Evolutionary conservation across 1,140 invertebrate genomes (phyloP).

Genomic region (Lepidurus couesii): DNA sequence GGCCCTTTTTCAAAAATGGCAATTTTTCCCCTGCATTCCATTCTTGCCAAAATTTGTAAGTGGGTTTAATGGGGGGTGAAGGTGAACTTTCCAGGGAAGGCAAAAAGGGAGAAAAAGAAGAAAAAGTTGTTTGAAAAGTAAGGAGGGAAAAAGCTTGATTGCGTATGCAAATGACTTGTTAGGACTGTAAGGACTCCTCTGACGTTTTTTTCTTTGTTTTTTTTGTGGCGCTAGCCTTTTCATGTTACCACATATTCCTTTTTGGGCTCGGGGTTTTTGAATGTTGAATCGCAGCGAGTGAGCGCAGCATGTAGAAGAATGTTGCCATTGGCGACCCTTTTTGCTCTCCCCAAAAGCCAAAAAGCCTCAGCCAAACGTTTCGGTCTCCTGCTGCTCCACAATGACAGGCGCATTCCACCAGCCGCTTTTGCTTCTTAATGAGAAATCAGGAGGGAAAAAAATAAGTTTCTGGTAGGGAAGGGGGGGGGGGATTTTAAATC

Average conservation of each 20-base stretch:
- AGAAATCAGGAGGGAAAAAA: neutral
- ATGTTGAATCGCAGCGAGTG: slow-evolving; percentile 21
- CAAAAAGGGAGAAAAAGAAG: neutral
- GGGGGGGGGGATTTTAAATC: neutral
- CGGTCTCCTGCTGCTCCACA: slow-evolving; percentile 16
- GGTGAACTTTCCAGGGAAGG: neutral
- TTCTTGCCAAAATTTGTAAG: neutral
- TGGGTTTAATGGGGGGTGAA: neutral
- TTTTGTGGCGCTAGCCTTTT: slow-evolving; percentile 18
- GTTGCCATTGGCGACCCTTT: slow-evolving; percentile 20
- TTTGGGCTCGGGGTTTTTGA: slow-evolving; percentile 15
- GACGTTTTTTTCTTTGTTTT: neutral
- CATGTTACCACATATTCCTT: slow-evolving; percentile 19
- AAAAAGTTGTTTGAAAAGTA: slow-evolving; percentile 16
- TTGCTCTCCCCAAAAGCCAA: neutral
- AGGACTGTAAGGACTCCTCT: slow-evolving; percentile 6
- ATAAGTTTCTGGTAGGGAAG: neutral
- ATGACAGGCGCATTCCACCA: slow-evolving; percentile 9
- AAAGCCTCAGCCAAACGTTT: neutral
- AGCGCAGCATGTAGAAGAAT: slow-evolving; percentile 18
- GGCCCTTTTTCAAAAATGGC: slow-evolving; percentile 2
- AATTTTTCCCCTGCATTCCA: neutral
- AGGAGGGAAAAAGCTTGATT: neutral
- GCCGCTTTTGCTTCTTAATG: slow-evolving; percentile 8
- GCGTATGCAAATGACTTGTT: slow-evolving; percentile 22